These are phyloP conservation scores for Odontocerum albicorne DNA, from an alignment of 2,888 invertebrate species.

Conservation along the genomic window DNA sequence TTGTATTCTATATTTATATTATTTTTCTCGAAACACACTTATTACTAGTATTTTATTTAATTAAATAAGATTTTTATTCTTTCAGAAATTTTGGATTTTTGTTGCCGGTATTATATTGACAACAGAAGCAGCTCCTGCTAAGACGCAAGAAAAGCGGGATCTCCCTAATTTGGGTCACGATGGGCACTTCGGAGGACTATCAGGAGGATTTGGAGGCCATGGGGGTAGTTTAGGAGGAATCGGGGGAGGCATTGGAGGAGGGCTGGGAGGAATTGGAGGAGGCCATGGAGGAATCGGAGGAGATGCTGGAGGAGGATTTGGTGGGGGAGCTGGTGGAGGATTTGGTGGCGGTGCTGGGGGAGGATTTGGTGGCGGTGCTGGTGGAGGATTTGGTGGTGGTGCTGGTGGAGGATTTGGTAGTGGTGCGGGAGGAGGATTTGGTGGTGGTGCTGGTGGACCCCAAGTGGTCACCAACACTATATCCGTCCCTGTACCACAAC, in stretches of 20 bases:
- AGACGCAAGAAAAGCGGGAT: constrained; percentile 25
- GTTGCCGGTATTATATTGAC: no score
- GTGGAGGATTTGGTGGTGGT: no score
- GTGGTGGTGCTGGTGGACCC: constrained; percentile 1
- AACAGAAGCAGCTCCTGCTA: constrained; percentile 5
- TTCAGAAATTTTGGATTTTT: no score
- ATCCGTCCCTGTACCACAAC: constrained; percentile 52
- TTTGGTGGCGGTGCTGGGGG: no score
- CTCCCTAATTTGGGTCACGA: constrained; percentile 7
- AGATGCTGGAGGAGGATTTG: constrained; percentile 9
- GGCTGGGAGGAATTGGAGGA: not conserved
- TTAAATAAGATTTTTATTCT: no score
- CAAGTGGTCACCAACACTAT: constrained; percentile 1
- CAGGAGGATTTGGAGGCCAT: constrained; percentile 3
- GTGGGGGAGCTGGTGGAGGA: no score
- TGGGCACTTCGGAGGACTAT: not conserved
- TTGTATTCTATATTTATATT: no score
- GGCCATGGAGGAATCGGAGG: not conserved
- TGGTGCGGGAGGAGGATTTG: no score
- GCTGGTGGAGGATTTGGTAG: constrained; percentile 2
- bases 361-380: no score
- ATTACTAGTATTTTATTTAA: no score
- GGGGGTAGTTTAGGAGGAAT: constrained; percentile 1
- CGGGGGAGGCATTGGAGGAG: not conserved
- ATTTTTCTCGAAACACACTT: no score